These are phyloP conservation scores for Tortrix viridana DNA, from an alignment of 2,888 invertebrate genomes.

Conservation along the genomic window DNA sequence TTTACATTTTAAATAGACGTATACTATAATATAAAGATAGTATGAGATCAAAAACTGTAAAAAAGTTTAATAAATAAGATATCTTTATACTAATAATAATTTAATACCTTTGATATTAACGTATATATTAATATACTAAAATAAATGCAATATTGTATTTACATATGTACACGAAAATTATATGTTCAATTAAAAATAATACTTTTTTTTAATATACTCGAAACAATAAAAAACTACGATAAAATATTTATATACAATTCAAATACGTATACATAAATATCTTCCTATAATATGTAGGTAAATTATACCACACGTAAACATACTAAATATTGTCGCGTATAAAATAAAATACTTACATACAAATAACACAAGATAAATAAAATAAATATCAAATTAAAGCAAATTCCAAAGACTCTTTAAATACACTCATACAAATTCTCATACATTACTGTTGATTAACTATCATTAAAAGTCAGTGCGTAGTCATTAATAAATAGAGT, in stretches of 20 bases:
- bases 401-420: constrained; percentile 71
- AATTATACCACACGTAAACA: constrained; percentile 18
- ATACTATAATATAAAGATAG: constrained; percentile 30
- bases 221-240: constrained; percentile 17
- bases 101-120: constrained; percentile 35
- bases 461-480: constrained; percentile 35
- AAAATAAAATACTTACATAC: constrained; percentile 31
- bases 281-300: constrained; percentile 31
- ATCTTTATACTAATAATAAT: constrained; percentile 27
- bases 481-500: constrained; percentile 48
- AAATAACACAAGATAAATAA: constrained; percentile 33
- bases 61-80: constrained; percentile 49
- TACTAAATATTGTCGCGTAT: constrained; percentile 18
- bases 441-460: constrained; percentile 40
- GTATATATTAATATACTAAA: constrained; percentile 48
- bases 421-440: constrained; percentile 39
- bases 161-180: constrained; percentile 47
- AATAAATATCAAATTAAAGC: constrained; percentile 66
- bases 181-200: constrained; percentile 2
- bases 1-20: constrained; percentile 28
- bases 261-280: constrained; percentile 44
- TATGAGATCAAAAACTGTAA: constrained; percentile 31
- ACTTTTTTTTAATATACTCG: constrained; percentile 4
- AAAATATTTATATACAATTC: constrained; percentile 37
- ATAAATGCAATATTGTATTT: constrained; percentile 66